These are phyloP conservation scores for Lepidotrigona ventralis DNA, from an alignment of 1,140 invertebrate genomes.

Conservation along the genomic window DNA sequence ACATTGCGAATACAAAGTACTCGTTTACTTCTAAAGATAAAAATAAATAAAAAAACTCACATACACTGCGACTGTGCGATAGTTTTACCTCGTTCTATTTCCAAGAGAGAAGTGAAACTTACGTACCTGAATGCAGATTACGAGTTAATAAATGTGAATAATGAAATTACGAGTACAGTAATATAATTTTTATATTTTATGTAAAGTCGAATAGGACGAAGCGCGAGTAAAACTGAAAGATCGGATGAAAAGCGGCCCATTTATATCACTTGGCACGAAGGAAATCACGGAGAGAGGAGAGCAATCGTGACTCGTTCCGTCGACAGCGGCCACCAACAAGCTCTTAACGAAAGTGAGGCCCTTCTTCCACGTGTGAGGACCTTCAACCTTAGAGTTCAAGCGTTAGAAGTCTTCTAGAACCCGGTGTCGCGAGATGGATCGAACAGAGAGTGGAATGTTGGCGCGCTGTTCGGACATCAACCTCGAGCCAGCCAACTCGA, in stretches of 20 bases:
- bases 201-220: not conserved
- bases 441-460: conserved; percentile 68
- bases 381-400: not conserved
- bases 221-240: not conserved
- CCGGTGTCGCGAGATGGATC: conserved; percentile 20
- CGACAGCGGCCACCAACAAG: not conserved
- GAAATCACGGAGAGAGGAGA: not conserved
- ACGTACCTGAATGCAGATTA: no score
- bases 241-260: not conserved
- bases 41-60: no score
- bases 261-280: not conserved
- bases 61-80: no score
- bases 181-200: no score
- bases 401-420: not conserved
- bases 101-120: no score
- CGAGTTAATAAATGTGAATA: no score
- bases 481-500: conserved; percentile 51
- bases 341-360: conserved; percentile 43
- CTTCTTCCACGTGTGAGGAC: conserved; percentile 16
- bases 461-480: conserved; percentile 70
- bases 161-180: no score
- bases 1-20: no score
- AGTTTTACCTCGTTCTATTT: no score
- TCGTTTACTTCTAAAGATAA: no score
- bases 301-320: not conserved